A percentile compares a stretch with the other conserved stretches of the same genome.
phyloP scores from a whole-genome alignment of 2,888 invertebrate species.

The Drosophila aldrichi region DNA sequence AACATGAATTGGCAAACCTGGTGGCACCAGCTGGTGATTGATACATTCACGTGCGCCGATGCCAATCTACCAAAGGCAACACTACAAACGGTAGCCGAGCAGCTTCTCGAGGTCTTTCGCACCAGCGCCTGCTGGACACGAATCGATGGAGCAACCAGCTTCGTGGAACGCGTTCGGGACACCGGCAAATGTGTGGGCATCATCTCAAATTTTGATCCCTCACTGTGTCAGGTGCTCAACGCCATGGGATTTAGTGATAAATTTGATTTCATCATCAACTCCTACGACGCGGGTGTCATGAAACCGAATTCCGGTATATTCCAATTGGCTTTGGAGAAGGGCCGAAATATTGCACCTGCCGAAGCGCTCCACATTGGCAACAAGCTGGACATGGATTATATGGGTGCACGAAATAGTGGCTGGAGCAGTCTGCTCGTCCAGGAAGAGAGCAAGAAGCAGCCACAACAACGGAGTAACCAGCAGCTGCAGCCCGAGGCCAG shows the following conservation, averaged over 20 bases:
- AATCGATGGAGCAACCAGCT: constrained; percentile 87
- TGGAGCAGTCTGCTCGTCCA: constrained; percentile 81
- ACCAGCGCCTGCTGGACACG: constrained; percentile 90
- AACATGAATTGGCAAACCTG: constrained; percentile 90
- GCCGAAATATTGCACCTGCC: constrained; percentile 86
- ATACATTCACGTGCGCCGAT: constrained; percentile 73
- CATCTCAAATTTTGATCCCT: constrained; percentile 95
- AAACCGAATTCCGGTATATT: constrained; percentile 83
- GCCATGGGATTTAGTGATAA: constrained; percentile 87
- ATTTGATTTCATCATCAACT: constrained; percentile 93
- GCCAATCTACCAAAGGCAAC: constrained; percentile 60
- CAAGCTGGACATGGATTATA: constrained; percentile 90
- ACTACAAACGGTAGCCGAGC: constrained; percentile 86
- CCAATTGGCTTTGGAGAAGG: constrained; percentile 86
- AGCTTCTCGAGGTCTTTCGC: constrained; percentile 89
- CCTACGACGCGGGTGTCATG: constrained; percentile 89
- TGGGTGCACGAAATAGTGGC: constrained; percentile 89
- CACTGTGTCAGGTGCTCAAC: constrained; percentile 89
- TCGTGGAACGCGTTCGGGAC: constrained; percentile 86
- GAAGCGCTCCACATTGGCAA: constrained; percentile 95
- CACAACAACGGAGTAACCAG: neutral
- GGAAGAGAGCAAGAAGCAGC: neutral
- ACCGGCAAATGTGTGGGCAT: constrained; percentile 88
- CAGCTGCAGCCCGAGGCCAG: constrained; percentile 6
- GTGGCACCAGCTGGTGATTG: constrained; percentile 88